Percentiles rank a stretch among this genome's conserved stretches.
These are phyloP conservation scores for Himantopus leucocephalus DNA, from an alignment of 2,113 vertebrate species.

Conservation along the genomic window DNA sequence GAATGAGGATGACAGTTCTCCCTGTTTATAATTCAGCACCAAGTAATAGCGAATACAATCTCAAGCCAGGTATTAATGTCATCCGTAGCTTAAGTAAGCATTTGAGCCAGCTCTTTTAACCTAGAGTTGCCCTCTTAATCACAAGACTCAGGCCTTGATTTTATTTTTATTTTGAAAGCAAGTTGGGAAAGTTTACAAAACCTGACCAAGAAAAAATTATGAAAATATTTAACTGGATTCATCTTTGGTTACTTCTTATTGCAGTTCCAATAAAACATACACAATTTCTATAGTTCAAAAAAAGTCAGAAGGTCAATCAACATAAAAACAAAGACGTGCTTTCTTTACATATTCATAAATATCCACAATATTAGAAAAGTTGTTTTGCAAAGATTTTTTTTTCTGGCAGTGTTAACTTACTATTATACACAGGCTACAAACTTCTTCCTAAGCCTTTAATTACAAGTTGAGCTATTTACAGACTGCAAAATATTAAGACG, in stretches of 20 bases:
- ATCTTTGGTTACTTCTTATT: constrained; percentile 87
- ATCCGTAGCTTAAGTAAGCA: background rate
- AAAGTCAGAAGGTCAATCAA: constrained; percentile 70
- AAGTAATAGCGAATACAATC: background rate
- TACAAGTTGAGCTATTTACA: constrained; percentile 78
- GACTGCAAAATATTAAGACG: constrained; percentile 87
- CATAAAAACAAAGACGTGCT: constrained; percentile 64
- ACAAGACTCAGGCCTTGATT: constrained; percentile 64
- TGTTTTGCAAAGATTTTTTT: constrained; percentile 62
- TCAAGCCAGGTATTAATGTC: background rate
- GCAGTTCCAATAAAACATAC: constrained; percentile 71
- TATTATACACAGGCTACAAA: constrained; percentile 70
- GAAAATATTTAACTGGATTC: constrained; percentile 78
- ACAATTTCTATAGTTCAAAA: constrained; percentile 58
- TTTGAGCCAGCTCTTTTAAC: background rate
- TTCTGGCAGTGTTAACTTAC: constrained; percentile 73
- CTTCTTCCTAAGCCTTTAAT: constrained; percentile 78
- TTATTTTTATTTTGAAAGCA: constrained; percentile 80
- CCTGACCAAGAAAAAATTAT: constrained; percentile 76
- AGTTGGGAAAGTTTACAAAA: constrained; percentile 78
- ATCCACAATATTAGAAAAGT: constrained; percentile 72
- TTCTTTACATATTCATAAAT: constrained; percentile 75
- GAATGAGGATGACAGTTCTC: background rate
- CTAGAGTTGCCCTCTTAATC: background rate
- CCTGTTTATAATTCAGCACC: background rate